phyloP scores from a whole-genome alignment of 1,140 invertebrate species.

The Vollenhovia emeryi region DNA sequence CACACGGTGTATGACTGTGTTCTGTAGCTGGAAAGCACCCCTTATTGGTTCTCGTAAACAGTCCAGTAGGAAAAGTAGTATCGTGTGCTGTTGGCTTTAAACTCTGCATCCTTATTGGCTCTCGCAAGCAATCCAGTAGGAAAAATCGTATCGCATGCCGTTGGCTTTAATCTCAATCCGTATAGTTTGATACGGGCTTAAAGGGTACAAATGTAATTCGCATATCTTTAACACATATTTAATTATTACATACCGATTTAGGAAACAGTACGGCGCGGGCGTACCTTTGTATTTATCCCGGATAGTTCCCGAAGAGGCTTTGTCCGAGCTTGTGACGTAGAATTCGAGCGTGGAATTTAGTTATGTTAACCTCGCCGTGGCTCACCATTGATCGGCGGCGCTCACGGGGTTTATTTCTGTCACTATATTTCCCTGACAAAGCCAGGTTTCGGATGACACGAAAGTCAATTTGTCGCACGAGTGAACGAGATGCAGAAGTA shows the following conservation, averaged over 20 bases:
- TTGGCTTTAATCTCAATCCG: too few relatives aligned
- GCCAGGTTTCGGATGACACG: slow-evolving; percentile 26
- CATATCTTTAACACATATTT: background rate
- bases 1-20: too few relatives aligned
- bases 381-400: slow-evolving; percentile 19
- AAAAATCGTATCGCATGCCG: too few relatives aligned
- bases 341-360: slow-evolving; percentile 2
- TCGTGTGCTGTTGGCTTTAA: too few relatives aligned
- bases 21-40: too few relatives aligned
- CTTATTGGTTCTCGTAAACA: too few relatives aligned
- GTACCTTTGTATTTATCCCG: too few relatives aligned
- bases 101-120: too few relatives aligned
- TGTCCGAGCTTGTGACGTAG: background rate
- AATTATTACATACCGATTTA: background rate
- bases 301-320: background rate
- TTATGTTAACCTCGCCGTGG: background rate
- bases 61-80: too few relatives aligned
- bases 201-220: too few relatives aligned
- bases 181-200: too few relatives aligned
- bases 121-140: too few relatives aligned
- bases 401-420: slow-evolving; percentile 12
- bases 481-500: slow-evolving; percentile 3
- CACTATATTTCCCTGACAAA: slow-evolving; percentile 29
- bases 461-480: slow-evolving; percentile 30
- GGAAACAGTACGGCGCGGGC: background rate